Evolutionary conservation across 2,888 invertebrate species (phyloP), one percentile per base, ranked within the genome.

Genomic region (Petrolisthes cinctipes): DNA sequence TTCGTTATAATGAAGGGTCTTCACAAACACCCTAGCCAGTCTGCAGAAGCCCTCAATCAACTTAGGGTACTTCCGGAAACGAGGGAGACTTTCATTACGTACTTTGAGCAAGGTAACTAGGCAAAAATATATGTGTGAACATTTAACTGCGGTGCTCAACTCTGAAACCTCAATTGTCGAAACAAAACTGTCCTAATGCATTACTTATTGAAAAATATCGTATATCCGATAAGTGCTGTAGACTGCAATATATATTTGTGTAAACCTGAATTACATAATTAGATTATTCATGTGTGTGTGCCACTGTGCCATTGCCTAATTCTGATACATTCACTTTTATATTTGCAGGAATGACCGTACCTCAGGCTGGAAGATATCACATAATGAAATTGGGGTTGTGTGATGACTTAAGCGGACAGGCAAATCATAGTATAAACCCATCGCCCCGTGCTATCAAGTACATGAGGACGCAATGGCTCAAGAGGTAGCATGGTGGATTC

Each of bases 21-120:
- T 17, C 83, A 83, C 83, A 73, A 83, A 17, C 83, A 83, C 68
- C 66, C 83, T 7, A 73, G 51, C 51, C 51, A 56, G 5, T 56
- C 83, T 53, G 75, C 56, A 37, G 83, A 75, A 14, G 71, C 23
- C 23, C 51, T 53, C 2, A 51, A 37, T 76, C 51, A 76, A 53
- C 76, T 51, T 76, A 76, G 51, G 17, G 76, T 76, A 23, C 57
- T 23, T 51, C 56, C 75, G 56, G 23, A 53, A 37, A 83, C 83
- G 23, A 83, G 56, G 68, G 75, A 73, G 73, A 68, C 68, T 66
- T 83, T 75, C 68, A 61, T 3, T 61, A 61, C 9, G 61, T 61
- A 61, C 61, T 61, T 61, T 61, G 61, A 61, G 61, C 11, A 61
- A 61, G 61, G 61, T 61, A 61, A 61, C 17, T 61, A 61, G 37